Conservation (phyloP, 2,797 vertebrate species). For the Fundulus diaphanus region DNA sequence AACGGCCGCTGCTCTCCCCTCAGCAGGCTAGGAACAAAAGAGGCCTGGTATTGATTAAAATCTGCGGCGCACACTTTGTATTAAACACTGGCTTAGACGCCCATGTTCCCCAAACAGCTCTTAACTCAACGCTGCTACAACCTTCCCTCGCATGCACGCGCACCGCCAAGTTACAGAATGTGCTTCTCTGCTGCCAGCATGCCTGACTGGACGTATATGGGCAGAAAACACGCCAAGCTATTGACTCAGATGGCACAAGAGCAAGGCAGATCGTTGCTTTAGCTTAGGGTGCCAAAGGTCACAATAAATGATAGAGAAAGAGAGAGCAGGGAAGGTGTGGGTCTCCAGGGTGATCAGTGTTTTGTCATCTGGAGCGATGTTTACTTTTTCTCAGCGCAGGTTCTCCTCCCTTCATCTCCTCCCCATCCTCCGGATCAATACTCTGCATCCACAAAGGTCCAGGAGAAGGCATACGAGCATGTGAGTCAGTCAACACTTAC, state of each 20-base stretch:
- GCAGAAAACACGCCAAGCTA: constrained; percentile 29
- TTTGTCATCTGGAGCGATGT: constrained; percentile 92
- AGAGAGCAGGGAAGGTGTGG: constrained; percentile 61
- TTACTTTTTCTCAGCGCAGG: constrained; percentile 85
- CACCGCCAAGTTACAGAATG: constrained; percentile 24
- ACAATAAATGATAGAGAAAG: constrained; percentile 63
- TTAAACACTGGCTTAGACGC: constrained; percentile 91
- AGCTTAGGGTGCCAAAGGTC: constrained; percentile 63
- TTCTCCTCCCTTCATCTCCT: constrained; percentile 79
- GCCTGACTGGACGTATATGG: background rate
- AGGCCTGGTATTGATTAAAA: constrained; percentile 97
- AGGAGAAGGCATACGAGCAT: constrained; percentile 82
- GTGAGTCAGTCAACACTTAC: constrained; percentile 74
- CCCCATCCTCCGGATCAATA: constrained; percentile 85
- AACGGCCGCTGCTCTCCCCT: constrained; percentile 93
- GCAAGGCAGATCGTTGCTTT: constrained; percentile 42
- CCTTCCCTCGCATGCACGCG: constrained; percentile 19
- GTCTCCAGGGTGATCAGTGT: constrained; percentile 88
- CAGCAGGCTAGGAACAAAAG: constrained; percentile 90
- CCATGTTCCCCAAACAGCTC: constrained; percentile 58
- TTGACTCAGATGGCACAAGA: constrained; percentile 33
- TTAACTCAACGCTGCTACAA: constrained; percentile 21
- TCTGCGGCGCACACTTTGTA: constrained; percentile 90
- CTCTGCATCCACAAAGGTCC: constrained; percentile 85
- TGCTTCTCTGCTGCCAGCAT: constrained; percentile 1